phyloP scores from a whole-genome alignment of 2,888 invertebrate species.

The Dynastes hyllus region DNA sequence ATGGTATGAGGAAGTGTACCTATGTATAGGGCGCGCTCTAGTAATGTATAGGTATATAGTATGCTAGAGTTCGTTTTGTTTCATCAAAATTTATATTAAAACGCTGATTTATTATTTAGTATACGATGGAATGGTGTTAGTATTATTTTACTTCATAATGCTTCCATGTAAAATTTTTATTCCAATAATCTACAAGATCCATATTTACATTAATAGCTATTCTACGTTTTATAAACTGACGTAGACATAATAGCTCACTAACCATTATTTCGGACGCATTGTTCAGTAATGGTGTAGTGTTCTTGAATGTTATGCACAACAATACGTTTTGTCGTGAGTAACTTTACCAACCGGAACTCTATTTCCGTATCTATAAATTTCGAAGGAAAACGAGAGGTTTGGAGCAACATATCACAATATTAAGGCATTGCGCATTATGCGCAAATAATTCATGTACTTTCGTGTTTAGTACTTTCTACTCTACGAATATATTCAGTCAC shows the following conservation, averaged over 20 bases:
- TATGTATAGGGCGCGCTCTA: too few species aligned
- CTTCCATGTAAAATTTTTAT: too few species aligned
- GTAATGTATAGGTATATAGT: too few species aligned
- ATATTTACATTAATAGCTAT: conserved; percentile 42
- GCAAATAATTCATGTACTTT: conserved; percentile 1
- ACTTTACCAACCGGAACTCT: conserved; percentile 59
- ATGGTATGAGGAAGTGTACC: too few species aligned
- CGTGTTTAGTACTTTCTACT: background rate
- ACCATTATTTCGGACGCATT: conserved; percentile 54
- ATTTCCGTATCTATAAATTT: conserved; percentile 58
- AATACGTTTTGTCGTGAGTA: conserved; percentile 58
- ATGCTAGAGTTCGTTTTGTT: too few species aligned
- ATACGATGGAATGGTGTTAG: too few species aligned
- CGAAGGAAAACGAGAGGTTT: conserved; percentile 29
- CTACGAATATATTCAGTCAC: too few species aligned
- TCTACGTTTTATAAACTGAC: conserved; percentile 45
- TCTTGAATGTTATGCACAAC: conserved; percentile 60
- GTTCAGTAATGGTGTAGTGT: conserved; percentile 58
- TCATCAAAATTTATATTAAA: too few species aligned
- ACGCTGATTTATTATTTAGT: too few species aligned
- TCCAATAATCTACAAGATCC: background rate
- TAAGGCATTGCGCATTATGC: background rate
- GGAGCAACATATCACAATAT: conserved; percentile 14
- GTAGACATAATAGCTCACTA: conserved; percentile 46
- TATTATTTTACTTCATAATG: too few species aligned